These are phyloP conservation scores for Kryptolebias marmoratus DNA, from an alignment of 2,113 vertebrate species.

Conservation along the genomic window DNA sequence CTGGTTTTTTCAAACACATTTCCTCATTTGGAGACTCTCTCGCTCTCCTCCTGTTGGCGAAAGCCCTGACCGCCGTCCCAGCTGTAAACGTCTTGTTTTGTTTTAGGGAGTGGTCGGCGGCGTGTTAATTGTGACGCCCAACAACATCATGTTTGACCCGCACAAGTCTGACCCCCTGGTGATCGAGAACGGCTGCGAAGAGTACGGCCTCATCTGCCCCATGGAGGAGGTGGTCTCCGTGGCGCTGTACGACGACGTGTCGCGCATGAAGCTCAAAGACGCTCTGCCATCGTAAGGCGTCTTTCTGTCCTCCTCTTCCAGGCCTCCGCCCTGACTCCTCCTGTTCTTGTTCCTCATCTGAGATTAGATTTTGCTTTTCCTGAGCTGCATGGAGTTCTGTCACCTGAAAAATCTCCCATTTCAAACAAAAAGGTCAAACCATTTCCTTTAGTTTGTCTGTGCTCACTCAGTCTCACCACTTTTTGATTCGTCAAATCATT, in stretches of 20 bases:
- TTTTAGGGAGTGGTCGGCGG: slow-evolving; percentile 94
- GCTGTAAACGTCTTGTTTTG: neutral
- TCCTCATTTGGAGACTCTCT: neutral
- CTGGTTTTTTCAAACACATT: neutral
- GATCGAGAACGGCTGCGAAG: slow-evolving; percentile 97
- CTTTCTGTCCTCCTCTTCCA: neutral
- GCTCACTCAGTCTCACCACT: neutral
- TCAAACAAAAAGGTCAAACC: neutral
- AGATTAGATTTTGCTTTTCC: slow-evolving; percentile 8
- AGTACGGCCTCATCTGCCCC: slow-evolving; percentile 97
- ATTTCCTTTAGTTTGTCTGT: neutral
- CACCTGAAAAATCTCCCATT: neutral
- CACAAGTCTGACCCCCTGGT: slow-evolving; percentile 98
- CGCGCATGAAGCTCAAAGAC: slow-evolving; percentile 98
- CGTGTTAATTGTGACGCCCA: slow-evolving; percentile 97
- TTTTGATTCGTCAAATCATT: neutral
- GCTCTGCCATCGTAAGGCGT: slow-evolving; percentile 94
- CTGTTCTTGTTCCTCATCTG: slow-evolving; percentile 15
- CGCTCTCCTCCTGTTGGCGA: neutral
- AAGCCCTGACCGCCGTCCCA: neutral
- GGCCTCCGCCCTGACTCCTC: slow-evolving; percentile 4
- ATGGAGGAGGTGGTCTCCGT: slow-evolving; percentile 97
- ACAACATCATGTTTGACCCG: slow-evolving; percentile 99
- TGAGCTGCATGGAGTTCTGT: neutral
- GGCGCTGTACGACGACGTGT: slow-evolving; percentile 95